Conservation (phyloP, 2,797 vertebrate species). For the Acestrorhynchus altus region DNA sequence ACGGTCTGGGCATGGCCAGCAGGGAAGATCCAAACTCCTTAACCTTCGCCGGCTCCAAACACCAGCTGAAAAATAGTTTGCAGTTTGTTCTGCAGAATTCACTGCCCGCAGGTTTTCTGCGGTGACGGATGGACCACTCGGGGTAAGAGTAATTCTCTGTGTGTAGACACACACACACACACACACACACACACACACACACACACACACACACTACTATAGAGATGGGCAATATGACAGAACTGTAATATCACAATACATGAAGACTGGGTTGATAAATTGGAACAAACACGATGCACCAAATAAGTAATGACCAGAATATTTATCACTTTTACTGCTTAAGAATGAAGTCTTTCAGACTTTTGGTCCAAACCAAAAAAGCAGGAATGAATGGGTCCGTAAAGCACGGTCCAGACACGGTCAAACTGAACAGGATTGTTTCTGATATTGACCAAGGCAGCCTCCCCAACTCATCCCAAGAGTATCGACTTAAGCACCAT, state of each 20-base stretch:
- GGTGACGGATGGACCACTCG: slow-evolving; percentile 20
- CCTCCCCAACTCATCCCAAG: too few relatives aligned
- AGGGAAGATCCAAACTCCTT: background rate
- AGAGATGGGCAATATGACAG: background rate
- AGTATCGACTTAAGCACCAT: too few relatives aligned
- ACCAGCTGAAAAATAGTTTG: background rate
- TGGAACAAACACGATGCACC: background rate
- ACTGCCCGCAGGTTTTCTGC: slow-evolving; percentile 2
- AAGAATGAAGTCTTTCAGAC: too few relatives aligned
- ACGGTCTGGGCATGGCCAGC: background rate
- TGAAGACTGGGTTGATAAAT: background rate
- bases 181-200: slow-evolving; percentile 9
- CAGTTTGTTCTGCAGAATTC: slow-evolving; percentile 15
- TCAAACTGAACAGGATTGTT: too few relatives aligned
- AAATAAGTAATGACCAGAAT: background rate
- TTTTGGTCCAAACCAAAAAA: too few relatives aligned
- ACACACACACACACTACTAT: background rate
- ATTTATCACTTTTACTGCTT: background rate
- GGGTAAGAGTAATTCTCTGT: slow-evolving; percentile 8
- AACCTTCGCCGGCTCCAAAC: slow-evolving; percentile 1
- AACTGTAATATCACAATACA: too few relatives aligned
- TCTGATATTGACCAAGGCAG: too few relatives aligned
- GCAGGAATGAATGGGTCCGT: too few relatives aligned
- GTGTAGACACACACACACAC: slow-evolving; percentile 21
- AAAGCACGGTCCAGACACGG: too few relatives aligned